Evolutionary conservation across 1,140 invertebrate genomes (phyloP).

Genomic region (Drosophila lini): DNA sequence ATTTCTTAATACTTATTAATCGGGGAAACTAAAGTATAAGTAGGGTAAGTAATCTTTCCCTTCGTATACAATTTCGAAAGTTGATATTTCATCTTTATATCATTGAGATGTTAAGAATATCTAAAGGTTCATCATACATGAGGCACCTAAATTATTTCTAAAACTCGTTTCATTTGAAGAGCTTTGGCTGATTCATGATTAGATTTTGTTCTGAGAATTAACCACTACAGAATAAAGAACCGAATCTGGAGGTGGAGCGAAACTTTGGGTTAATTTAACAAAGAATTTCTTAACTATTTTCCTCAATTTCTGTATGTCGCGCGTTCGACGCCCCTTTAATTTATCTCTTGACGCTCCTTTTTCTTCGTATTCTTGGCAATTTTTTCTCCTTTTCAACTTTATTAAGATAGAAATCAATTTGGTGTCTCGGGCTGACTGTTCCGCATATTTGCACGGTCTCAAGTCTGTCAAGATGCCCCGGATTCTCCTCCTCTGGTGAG

Average conservation of each 20-base stretch:
- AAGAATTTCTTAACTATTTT: slow-evolving; percentile 20
- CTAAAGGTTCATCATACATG: neutral
- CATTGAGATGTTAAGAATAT: too few species aligned
- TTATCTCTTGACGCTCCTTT: slow-evolving; percentile 9
- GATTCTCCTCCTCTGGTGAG: slow-evolving; percentile 12
- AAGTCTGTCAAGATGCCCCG: slow-evolving; percentile 35
- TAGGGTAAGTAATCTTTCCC: too few species aligned
- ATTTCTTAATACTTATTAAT: neutral
- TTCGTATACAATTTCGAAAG: too few species aligned
- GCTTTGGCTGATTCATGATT: slow-evolving; percentile 37
- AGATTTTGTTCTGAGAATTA: slow-evolving; percentile 49
- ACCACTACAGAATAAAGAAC: slow-evolving; percentile 5
- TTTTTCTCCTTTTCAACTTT: slow-evolving; percentile 47
- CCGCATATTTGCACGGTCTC: slow-evolving; percentile 58
- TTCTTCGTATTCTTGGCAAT: neutral
- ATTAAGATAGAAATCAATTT: slow-evolving; percentile 74
- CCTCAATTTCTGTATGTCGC: slow-evolving; percentile 2
- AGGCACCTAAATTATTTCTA: neutral
- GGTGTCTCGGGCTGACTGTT: slow-evolving; percentile 38
- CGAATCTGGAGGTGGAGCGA: slow-evolving; percentile 1
- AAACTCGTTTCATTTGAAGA: neutral
- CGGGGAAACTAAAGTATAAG: neutral
- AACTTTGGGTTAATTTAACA: slow-evolving; percentile 20
- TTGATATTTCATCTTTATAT: too few species aligned
- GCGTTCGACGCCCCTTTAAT: slow-evolving; percentile 20